Conservation (phyloP, 2,797 vertebrate species). For the Glossophaga mutica region DNA sequence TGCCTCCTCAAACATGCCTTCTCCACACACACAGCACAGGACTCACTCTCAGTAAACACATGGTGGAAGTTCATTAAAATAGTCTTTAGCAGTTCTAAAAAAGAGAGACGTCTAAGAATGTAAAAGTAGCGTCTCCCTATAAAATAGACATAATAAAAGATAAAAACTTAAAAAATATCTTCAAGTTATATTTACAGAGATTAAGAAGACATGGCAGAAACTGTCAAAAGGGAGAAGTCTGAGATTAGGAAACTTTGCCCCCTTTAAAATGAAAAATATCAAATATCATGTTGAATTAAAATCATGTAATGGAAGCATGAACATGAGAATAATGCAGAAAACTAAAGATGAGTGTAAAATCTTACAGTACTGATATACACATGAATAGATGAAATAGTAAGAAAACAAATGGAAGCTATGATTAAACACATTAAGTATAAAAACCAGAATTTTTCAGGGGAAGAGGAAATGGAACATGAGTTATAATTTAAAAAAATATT, state of each 20-base stretch:
- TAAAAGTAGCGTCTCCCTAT: background rate
- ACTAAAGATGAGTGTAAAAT: background rate
- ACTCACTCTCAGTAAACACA: background rate
- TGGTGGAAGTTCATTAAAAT: background rate
- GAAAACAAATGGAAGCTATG: background rate
- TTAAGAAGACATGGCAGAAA: background rate
- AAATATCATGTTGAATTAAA: background rate
- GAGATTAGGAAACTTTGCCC: background rate
- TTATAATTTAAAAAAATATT: background rate
- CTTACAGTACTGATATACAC: background rate
- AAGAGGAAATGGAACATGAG: background rate
- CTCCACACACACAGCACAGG: background rate
- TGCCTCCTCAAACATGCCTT: background rate
- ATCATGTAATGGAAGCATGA: background rate
- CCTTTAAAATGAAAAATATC: conserved; percentile 13
- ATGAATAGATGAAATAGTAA: background rate
- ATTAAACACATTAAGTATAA: background rate
- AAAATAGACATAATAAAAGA: background rate
- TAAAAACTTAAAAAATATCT: background rate
- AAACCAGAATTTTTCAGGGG: background rate
- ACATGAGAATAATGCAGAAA: background rate
- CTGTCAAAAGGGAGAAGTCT: background rate
- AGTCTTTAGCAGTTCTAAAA: background rate
- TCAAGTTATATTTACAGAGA: background rate
- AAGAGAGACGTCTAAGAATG: background rate